Percentiles rank a stretch among this genome's conserved stretches.
Conservation (phyloP, 2,797 vertebrate genomes). For the Alcedo quadribrachys region DNA sequence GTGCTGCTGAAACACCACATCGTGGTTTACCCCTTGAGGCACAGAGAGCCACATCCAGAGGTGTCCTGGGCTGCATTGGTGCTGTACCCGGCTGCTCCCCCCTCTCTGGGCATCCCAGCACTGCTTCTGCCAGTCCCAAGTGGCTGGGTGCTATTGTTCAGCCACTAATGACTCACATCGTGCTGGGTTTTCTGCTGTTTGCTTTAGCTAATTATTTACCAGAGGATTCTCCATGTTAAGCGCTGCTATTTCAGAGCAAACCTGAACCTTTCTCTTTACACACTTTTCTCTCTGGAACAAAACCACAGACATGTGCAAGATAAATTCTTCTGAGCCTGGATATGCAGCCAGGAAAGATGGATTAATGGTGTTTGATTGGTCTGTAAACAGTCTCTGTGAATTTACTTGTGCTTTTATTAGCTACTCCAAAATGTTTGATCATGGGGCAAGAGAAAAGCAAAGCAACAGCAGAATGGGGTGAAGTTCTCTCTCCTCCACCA, state of each 20-base stretch:
- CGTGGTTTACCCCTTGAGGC: neutral
- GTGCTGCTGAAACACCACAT: too few relatives aligned
- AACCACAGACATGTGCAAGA: neutral
- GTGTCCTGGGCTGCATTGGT: rapidly evolving
- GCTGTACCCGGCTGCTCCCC: rapidly evolving
- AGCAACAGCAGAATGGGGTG: rapidly evolving
- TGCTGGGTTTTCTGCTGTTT: neutral
- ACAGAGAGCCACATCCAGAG: rapidly evolving
- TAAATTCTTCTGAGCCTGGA: neutral
- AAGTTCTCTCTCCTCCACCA: neutral
- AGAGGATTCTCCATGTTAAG: neutral
- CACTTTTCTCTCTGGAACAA: neutral
- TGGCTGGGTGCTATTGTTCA: neutral
- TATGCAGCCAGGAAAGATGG: neutral
- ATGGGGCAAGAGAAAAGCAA: neutral
- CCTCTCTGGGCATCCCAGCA: neutral
- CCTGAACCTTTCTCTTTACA: neutral
- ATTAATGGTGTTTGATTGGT: neutral
- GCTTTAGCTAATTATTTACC: neutral
- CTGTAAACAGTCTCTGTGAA: neutral
- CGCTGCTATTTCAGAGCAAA: neutral
- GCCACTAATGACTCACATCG: neutral
- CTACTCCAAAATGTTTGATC: neutral
- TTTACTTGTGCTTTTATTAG: neutral
- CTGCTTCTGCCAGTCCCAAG: neutral